Conservation (phyloP, 2,113 vertebrate genomes). For the Paratilapia polleni region DNA sequence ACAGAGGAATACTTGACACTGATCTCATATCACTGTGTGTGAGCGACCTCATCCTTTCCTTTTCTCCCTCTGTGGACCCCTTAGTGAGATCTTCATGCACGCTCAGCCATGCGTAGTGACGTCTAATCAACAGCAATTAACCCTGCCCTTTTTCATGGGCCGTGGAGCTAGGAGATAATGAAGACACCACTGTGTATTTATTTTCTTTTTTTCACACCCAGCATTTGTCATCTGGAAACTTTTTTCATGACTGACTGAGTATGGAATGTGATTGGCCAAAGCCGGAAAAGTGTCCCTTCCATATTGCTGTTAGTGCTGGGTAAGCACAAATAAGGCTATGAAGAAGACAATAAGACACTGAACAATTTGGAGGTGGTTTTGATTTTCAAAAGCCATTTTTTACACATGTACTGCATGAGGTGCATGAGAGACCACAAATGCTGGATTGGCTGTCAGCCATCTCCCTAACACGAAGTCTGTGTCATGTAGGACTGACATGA, state of each 20-base stretch:
- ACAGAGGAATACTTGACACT: constrained; percentile 62
- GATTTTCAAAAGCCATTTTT: background rate
- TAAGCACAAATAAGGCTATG: background rate
- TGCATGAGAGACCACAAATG: background rate
- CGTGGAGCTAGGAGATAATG: constrained; percentile 53
- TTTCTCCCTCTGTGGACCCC: constrained; percentile 24
- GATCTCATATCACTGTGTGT: constrained; percentile 48
- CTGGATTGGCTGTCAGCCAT: background rate
- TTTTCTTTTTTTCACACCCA: constrained; percentile 30
- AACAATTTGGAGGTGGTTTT: accelerated
- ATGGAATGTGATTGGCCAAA: constrained; percentile 49
- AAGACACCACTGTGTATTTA: constrained; percentile 37
- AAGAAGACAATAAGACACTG: background rate
- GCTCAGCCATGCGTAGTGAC: constrained; percentile 57
- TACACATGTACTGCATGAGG: background rate
- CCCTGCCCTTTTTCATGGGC: constrained; percentile 51
- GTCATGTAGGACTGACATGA: background rate
- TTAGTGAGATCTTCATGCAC: constrained; percentile 41
- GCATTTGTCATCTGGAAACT: constrained; percentile 43
- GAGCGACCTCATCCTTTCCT: constrained; percentile 40
- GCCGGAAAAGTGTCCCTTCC: background rate
- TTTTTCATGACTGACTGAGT: constrained; percentile 44
- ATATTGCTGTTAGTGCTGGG: constrained; percentile 19
- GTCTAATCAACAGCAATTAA: constrained; percentile 76
- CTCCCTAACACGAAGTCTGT: background rate